Evolutionary conservation across 2,888 invertebrate species (phyloP).

Genomic region (Coenonympha arcania): DNA sequence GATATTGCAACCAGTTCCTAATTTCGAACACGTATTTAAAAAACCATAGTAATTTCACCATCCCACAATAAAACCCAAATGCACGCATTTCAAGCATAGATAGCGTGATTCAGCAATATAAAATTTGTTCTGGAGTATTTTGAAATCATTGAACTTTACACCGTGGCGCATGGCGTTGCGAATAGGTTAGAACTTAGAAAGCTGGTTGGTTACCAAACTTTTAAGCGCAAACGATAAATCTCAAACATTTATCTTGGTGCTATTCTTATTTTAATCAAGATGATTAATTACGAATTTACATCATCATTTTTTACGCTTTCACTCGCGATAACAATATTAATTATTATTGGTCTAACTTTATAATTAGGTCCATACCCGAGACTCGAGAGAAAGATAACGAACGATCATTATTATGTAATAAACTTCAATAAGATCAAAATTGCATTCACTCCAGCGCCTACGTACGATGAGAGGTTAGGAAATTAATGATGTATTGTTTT

Average conservation of each 20-base stretch:
- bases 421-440: constrained; percentile 15
- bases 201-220: background rate
- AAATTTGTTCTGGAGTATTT: constrained; percentile 21
- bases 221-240: background rate
- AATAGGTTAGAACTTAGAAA: no score
- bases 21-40: background rate
- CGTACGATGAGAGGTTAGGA: constrained; percentile 8
- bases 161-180: constrained; percentile 11
- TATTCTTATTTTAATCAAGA: constrained; percentile 2
- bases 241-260: constrained; percentile 8
- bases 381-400: constrained; percentile 13
- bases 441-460: constrained; percentile 16
- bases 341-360: constrained; percentile 19
- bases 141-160: constrained; percentile 28
- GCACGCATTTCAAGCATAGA: background rate
- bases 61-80: background rate
- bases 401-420: constrained; percentile 16
- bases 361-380: constrained; percentile 14
- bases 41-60: background rate
- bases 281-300: constrained; percentile 9
- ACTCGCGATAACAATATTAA: constrained; percentile 8
- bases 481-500: constrained; percentile 15
- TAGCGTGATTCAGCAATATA: constrained; percentile 10
- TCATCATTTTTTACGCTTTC: constrained; percentile 21
- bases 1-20: no score